Base-by-base conservation (phyloP, 2,888 invertebrate species). In the Tholera decimalis region DNA sequence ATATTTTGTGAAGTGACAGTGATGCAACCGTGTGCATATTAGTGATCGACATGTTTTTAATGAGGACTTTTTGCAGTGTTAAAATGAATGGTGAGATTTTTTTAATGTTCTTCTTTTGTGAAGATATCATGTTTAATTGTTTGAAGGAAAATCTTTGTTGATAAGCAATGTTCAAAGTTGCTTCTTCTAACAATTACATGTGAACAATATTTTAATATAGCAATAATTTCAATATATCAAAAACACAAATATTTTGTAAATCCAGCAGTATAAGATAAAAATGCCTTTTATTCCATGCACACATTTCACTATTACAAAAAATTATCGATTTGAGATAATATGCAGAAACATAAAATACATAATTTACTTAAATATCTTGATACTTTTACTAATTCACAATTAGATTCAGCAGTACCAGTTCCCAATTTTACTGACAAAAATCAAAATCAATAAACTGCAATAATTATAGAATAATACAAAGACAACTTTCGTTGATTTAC, bases 81-180 rank as follows among this genome's bases (percentile, higher is more conserved):
- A 93, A 86, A 85, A 94, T 94, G 92, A 89, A 86, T 80, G 92
- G 94, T 94, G 82, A 93, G 94, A 83, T 58, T 15, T 35, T 62
- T 50, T 41, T 11, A 5, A 9, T 8, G 13, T 3, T n/a, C n/a
- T 0, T 49, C 13, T 39, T 33, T 44, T 6, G 1, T 0, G 9
- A 30, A 3, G 6, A 30, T 9, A 30, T 30, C 30, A 30, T 30
- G 30, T 30, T 8, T 1, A 30, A 30, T 30, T 30, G 1, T 8
- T 9, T 30, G 9, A 30, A 30, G 30, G 30, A 9, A 30, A 30
- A 30, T 30, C 30, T 9, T 0, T 26, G 8, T 2, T 49, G 6
- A 26, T 28, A n/a, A 2, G 4, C 2, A 13, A 24, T 28, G 35
- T 47, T 28, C 33, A 1, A 22, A n/a, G 20, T 18, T 35, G 11